A percentile compares a stretch with the other conserved stretches of the same genome.
Conservation (phyloP, 2,888 invertebrate species). For the Drosophila mettleri region DNA sequence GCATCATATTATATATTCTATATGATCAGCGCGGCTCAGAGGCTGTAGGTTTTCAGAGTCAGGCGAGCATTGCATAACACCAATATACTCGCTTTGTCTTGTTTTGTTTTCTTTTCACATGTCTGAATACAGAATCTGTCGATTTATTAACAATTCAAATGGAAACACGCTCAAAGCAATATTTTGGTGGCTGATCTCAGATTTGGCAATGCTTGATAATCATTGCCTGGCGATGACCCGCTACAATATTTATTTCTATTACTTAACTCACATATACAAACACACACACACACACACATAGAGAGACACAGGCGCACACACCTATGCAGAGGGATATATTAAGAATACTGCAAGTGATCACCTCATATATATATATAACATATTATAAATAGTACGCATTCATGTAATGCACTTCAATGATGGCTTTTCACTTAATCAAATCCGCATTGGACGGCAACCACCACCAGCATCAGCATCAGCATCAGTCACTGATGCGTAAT, state of each 20-base stretch:
- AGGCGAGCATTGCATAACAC: background rate
- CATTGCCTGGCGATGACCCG: slow-evolving; percentile 24
- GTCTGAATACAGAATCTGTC: background rate
- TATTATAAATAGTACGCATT: background rate
- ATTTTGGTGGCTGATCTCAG: slow-evolving; percentile 32
- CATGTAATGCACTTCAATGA: slow-evolving; percentile 48
- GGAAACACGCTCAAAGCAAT: background rate
- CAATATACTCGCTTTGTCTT: background rate
- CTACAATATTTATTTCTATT: slow-evolving; percentile 2
- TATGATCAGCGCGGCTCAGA: background rate
- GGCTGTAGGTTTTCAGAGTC: background rate
- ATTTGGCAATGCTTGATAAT: slow-evolving; percentile 34
- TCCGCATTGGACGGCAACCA: slow-evolving; percentile 81
- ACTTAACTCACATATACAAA: slow-evolving; percentile 6
- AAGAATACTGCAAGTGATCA: slow-evolving; percentile 1
- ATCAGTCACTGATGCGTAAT: slow-evolving; percentile 50
- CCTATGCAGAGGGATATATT: background rate
- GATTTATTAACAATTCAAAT: slow-evolving; percentile 21
- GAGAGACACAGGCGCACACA: background rate
- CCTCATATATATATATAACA: background rate
- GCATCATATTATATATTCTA: background rate
- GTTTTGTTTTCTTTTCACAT: no score
- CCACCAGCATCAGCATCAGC: slow-evolving; percentile 61
- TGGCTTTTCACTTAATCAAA: slow-evolving; percentile 84
- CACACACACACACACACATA: background rate